Conservation (phyloP, 2,797 vertebrate genomes). For the Thalassophryne amazonica region DNA sequence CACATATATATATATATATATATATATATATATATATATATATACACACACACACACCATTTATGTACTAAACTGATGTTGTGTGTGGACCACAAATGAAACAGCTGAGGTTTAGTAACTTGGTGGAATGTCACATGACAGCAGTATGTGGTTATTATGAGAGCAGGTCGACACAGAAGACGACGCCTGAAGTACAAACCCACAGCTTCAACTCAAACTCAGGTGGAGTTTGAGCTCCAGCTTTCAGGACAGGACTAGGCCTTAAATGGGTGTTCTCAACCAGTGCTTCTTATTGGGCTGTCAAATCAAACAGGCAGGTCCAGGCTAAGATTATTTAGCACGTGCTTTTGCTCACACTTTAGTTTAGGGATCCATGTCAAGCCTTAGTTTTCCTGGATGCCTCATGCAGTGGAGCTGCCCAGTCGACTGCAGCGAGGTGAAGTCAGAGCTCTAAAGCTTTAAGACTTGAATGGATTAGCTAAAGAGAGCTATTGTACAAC, state of each 20-base stretch:
- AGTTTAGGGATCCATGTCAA: slow-evolving; percentile 84
- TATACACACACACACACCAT: too few species aligned
- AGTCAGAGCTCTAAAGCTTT: slow-evolving; percentile 66
- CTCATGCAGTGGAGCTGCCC: slow-evolving; percentile 61
- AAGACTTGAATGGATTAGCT: slow-evolving; percentile 76
- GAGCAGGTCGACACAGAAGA: slow-evolving; percentile 34
- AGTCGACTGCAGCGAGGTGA: slow-evolving; percentile 53
- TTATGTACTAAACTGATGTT: too few species aligned
- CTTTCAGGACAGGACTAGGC: slow-evolving; percentile 38
- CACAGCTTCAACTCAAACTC: slow-evolving; percentile 45
- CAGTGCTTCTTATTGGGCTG: slow-evolving; percentile 46
- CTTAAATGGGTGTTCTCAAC: slow-evolving; percentile 39
- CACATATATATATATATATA: too few species aligned
- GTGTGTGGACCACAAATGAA: too few species aligned
- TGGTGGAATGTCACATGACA: slow-evolving; percentile 31
- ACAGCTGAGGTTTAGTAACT: neutral
- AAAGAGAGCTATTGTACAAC: slow-evolving; percentile 69
- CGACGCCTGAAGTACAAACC: slow-evolving; percentile 18
- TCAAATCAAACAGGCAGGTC: slow-evolving; percentile 56
- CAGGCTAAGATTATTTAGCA: slow-evolving; percentile 52
- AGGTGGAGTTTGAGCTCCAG: slow-evolving; percentile 45
- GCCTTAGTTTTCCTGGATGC: slow-evolving; percentile 66
- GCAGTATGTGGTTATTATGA: slow-evolving; percentile 51
- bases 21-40: too few species aligned
- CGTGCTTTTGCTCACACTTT: slow-evolving; percentile 79